A percentile compares a stretch with the other conserved stretches of the same genome.
Evolutionary conservation across 2,113 vertebrate genomes (phyloP).

Genomic region (Myanophis thanlyinensis): DNA sequence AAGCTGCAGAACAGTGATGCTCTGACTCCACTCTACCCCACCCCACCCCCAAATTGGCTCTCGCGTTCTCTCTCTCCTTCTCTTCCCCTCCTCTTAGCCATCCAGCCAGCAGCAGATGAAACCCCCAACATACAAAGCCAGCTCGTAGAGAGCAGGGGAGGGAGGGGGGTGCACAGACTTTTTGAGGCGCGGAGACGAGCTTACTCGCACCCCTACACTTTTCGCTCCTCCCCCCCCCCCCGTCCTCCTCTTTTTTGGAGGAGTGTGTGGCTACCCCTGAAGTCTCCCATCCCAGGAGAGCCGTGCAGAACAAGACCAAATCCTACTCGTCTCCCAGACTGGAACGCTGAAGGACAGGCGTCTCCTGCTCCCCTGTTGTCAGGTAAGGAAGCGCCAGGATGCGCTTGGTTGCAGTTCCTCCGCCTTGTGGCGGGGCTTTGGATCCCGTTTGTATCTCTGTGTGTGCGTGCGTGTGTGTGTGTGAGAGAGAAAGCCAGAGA

Average conservation of each 20-base stretch:
- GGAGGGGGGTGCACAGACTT: slow-evolving; percentile 25
- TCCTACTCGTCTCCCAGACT: slow-evolving; percentile 29
- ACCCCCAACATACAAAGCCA: slow-evolving; percentile 46
- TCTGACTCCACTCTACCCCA: slow-evolving; percentile 72
- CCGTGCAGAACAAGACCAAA: slow-evolving; percentile 43
- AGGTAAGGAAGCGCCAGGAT: slow-evolving; percentile 64
- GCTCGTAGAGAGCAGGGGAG: slow-evolving; percentile 32
- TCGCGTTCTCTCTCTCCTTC: slow-evolving; percentile 66
- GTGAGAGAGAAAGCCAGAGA: not conserved
- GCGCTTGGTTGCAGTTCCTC: not conserved
- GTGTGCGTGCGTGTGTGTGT: not conserved
- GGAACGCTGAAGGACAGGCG: slow-evolving; percentile 49
- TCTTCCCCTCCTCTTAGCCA: slow-evolving; percentile 16
- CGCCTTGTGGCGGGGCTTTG: not conserved
- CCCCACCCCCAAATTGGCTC: slow-evolving; percentile 61
- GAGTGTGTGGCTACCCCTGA: slow-evolving; percentile 48
- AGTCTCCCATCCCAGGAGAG: slow-evolving; percentile 60
- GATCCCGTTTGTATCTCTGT: not conserved
- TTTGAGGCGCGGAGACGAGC: slow-evolving; percentile 39
- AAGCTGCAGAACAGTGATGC: slow-evolving; percentile 81
- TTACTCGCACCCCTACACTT: slow-evolving; percentile 50
- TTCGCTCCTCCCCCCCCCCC: slow-evolving; percentile 34
- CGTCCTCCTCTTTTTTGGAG: not conserved
- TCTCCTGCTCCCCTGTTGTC: slow-evolving; percentile 35
- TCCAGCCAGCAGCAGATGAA: slow-evolving; percentile 46